These are phyloP conservation scores for human (Homo sapiens) DNA, from an alignment of 2,113 vertebrate species.

Conservation along the genomic window DNA sequence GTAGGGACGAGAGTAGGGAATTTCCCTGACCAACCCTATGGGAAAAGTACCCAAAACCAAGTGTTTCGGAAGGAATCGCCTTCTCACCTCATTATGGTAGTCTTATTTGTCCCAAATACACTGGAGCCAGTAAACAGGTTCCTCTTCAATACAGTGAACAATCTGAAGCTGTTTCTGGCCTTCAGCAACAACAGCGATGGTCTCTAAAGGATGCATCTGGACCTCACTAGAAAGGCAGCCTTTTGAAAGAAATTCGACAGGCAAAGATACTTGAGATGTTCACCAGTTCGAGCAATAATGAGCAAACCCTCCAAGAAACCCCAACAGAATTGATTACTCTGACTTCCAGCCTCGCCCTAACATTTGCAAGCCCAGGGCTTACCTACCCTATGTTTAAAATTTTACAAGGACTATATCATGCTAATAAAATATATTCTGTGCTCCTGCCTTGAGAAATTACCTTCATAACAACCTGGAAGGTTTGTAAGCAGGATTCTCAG, in stretches of 20 bases:
- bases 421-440: background rate
- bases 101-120: background rate
- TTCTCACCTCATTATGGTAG: background rate
- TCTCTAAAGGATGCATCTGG: background rate
- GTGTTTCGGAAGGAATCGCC: background rate
- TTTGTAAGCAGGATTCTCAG: background rate
- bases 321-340: background rate
- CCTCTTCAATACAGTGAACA: background rate
- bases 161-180: background rate
- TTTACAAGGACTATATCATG: background rate
- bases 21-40: background rate
- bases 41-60: background rate
- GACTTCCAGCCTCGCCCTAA: background rate
- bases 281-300: background rate
- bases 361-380: background rate
- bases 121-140: background rate
- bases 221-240: background rate
- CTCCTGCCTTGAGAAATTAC: background rate
- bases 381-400: constrained; percentile 28
- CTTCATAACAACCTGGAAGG: background rate
- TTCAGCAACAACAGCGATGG: background rate
- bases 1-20: background rate
- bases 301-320: background rate
- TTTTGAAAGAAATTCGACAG: background rate
- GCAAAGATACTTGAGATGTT: background rate